These are phyloP conservation scores for Nysson spinosus DNA, from an alignment of 2,888 invertebrate genomes.

Conservation along the genomic window DNA sequence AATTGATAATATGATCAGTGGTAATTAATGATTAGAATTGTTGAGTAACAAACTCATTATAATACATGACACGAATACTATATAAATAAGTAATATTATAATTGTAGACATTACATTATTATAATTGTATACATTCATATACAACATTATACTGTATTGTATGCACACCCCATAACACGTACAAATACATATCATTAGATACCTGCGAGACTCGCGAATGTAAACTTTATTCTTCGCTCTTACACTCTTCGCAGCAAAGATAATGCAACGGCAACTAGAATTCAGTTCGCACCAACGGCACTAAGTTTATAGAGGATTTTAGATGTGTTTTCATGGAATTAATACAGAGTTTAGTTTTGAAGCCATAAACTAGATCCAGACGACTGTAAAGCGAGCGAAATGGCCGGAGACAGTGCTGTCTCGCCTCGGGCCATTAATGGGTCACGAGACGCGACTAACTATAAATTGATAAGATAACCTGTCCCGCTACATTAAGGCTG, in stretches of 20 bases:
- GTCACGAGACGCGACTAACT: slow-evolving; percentile 69
- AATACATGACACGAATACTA: too few relatives aligned
- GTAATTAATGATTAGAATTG: too few relatives aligned
- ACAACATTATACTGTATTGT: too few relatives aligned
- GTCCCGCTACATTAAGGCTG: slow-evolving; percentile 59
- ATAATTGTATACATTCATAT: too few relatives aligned
- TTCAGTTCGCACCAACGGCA: slow-evolving; percentile 49
- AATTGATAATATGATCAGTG: too few relatives aligned
- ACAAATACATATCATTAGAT: too few relatives aligned
- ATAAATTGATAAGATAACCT: slow-evolving; percentile 69
- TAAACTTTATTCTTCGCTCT: slow-evolving; percentile 1
- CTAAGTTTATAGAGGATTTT: slow-evolving; percentile 65
- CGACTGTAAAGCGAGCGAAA: slow-evolving; percentile 70
- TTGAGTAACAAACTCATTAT: too few relatives aligned
- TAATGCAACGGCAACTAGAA: slow-evolving; percentile 53
- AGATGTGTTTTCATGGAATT: slow-evolving; percentile 73
- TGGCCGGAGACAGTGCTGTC: slow-evolving; percentile 67
- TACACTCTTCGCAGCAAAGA: slow-evolving; percentile 13
- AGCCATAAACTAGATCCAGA: slow-evolving; percentile 73
- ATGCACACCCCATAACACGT: too few relatives aligned
- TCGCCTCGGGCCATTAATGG: slow-evolving; percentile 70
- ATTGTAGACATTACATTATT: not conserved
- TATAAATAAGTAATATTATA: too few relatives aligned
- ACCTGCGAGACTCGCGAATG: not conserved
- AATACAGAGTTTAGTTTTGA: slow-evolving; percentile 73